Base-by-base conservation (phyloP, 1,140 invertebrate species). In the Lasaia peninsularis region DNA sequence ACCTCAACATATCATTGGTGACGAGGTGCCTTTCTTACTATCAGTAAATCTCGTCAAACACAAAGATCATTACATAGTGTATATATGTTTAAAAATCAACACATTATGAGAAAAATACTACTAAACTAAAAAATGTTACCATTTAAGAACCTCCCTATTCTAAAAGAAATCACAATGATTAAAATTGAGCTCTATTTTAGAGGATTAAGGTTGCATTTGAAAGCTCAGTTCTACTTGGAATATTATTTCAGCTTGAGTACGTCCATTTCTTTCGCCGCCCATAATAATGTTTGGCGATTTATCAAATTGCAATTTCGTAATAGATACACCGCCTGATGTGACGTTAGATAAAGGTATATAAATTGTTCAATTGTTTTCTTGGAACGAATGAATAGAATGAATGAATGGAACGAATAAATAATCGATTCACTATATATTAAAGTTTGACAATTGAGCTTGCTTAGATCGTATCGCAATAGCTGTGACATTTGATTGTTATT, bases 301-400 rank as follows among this genome's bases (percentile, higher is more conserved):
- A 80, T 88, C 83, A 88, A 86, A 86, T 84, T 72, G 80, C 85
- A 85, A 88, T 88, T 85, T 78, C 78, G 83, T 88, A 88, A 88
- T 86, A 88, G 81, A 88, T 82, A 86, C 62, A 54, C 76, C 73
- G 71, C 73, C 74, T 80, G 80, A 82, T 85, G 77, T 65, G 77
- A 79, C 71, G 69, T 70, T 67, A 71, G 77, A 80, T 83, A 85
- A 73, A 68, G 66, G 65, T 71, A 62, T 75, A 83, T 80, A 80
- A 77, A 83, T 80, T 75, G 72, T 76, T 61, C 51, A 67, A 73
- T 77, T 71, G 50, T 61, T 72, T 63, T 54, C 18, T 56, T 52
- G 18, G 59, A 59, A n/a, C n/a, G n/a, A n/a, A n/a, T n/a, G n/a
- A n/a, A 62, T 14, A 33, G 24, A 55, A 31, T 34, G 24, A 53